phyloP scores from a whole-genome alignment of 2,113 vertebrate genomes.

The Nycticorax nycticorax region DNA sequence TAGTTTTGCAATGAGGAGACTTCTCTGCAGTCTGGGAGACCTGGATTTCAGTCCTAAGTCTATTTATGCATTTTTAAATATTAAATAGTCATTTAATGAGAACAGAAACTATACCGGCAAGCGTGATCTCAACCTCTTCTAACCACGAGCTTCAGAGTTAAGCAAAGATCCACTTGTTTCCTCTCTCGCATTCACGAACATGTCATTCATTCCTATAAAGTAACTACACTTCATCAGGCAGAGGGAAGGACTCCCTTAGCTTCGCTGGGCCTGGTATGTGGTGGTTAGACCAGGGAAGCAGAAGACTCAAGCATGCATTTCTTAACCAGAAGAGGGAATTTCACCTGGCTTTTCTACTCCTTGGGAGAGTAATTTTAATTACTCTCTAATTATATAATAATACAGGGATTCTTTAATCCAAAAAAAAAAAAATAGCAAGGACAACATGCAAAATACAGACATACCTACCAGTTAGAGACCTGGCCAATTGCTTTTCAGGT shows the following conservation, averaged over 20 bases:
- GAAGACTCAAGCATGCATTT: neutral
- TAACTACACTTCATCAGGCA: neutral
- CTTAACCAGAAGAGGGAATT: neutral
- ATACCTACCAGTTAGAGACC: neutral
- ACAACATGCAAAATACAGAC: neutral
- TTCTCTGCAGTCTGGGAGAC: neutral
- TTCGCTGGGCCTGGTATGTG: neutral
- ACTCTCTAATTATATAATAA: neutral
- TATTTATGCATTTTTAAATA: neutral
- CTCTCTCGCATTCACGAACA: neutral
- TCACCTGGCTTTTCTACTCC: neutral
- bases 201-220: neutral
- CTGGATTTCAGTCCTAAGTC: neutral
- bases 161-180: neutral
- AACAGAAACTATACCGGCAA: neutral
- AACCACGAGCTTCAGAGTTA: neutral
- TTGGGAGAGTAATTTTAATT: neutral
- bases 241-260: accelerated
- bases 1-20: neutral
- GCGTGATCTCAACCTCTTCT: neutral
- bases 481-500: neutral
- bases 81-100: neutral
- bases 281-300: neutral
- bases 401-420: neutral
- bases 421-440: neutral